Evolutionary conservation across 1,140 invertebrate genomes (phyloP).

Genomic region (Meloidogyne chitwoodi): DNA sequence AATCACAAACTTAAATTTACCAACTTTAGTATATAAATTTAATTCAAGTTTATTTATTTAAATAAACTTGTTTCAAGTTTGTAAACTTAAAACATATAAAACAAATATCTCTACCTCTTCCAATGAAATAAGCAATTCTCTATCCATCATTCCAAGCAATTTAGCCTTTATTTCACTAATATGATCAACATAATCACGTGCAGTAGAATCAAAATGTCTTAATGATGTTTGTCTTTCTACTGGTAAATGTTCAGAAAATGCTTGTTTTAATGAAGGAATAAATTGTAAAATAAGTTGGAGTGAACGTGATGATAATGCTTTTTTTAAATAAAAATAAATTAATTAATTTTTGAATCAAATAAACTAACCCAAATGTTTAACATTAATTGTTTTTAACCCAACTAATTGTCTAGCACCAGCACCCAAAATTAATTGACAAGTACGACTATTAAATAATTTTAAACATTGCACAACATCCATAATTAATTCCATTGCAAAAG

Average conservation of each 20-base stretch:
- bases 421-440: conserved; percentile 86
- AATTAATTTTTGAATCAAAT: background rate
- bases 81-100: too few species aligned
- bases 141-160: conserved; percentile 78
- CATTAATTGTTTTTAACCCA: conserved; percentile 91
- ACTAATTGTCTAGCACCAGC: conserved; percentile 88
- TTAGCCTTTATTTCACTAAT: conserved; percentile 85
- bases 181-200: conserved; percentile 79
- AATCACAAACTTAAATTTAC: too few species aligned
- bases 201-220: conserved; percentile 66
- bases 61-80: background rate
- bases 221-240: conserved; percentile 61
- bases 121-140: conserved; percentile 43
- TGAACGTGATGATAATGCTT: conserved; percentile 79
- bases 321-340: background rate
- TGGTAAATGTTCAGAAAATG: conserved; percentile 63
- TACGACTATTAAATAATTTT: conserved; percentile 80
- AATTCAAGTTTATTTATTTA: background rate
- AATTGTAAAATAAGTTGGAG: conserved; percentile 69
- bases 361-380: conserved; percentile 72
- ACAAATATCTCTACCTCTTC: conserved; percentile 27
- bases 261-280: conserved; percentile 63
- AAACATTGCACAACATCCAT: conserved; percentile 80
- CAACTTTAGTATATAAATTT: too few species aligned
- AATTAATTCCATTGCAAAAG: conserved; percentile 71